Conservation (phyloP, 1,140 invertebrate genomes). For the Hirudo medicinalis region DNA sequence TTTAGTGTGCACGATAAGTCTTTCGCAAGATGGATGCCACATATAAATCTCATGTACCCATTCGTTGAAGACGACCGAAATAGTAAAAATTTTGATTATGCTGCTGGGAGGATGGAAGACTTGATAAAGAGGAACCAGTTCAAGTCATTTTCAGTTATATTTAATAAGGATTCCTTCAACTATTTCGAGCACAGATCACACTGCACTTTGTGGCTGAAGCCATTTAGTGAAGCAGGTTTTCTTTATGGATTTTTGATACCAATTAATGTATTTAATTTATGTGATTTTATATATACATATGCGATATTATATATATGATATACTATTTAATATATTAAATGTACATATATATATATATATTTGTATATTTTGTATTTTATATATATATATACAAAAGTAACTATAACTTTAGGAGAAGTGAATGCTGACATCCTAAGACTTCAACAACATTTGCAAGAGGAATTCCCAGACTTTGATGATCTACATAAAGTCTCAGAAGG, state of each 20-base stretch:
- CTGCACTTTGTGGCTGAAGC: constrained; percentile 9
- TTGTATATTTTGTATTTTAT: too few relatives aligned
- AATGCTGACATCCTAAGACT: neutral
- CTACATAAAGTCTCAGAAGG: neutral
- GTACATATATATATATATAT: too few relatives aligned
- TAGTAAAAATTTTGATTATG: neutral
- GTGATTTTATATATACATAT: too few relatives aligned
- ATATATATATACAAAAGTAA: too few relatives aligned
- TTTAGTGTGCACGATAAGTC: constrained; percentile 19
- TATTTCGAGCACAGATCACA: neutral
- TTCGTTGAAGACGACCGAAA: constrained; percentile 14
- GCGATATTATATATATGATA: too few relatives aligned
- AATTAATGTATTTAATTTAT: constrained; percentile 1
- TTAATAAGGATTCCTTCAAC: neutral
- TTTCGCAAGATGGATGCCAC: constrained; percentile 19
- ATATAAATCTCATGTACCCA: constrained; percentile 19
- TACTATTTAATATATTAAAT: too few relatives aligned
- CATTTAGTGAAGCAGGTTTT: neutral
- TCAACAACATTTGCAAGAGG: neutral
- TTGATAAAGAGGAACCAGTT: neutral
- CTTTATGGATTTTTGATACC: neutral
- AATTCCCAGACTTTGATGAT: constrained; percentile 1
- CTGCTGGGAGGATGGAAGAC: neutral
- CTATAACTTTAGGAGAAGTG: neutral
- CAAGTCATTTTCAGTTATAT: neutral